Base-by-base conservation (phyloP, 1,140 invertebrate species). In the Drosophila kohkoa region DNA sequence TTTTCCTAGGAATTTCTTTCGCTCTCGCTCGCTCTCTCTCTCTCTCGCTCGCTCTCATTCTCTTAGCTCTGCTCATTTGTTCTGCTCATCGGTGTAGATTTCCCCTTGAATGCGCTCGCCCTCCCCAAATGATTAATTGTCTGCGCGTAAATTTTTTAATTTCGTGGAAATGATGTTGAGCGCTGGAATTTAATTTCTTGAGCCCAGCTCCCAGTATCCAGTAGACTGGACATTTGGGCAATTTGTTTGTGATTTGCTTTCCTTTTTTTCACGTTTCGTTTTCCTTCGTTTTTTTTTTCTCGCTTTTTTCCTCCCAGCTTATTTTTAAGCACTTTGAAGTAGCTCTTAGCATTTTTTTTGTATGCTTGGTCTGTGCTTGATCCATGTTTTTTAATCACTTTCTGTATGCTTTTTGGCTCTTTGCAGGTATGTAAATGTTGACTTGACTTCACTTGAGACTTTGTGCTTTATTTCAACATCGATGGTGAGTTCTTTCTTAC, bases 61-160 rank as follows among this genome's bases (percentile, higher is more conserved):
- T 25, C 20, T 25, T 25, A 25, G 20, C 20, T 25, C 6, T 46
- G 25, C 41, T 25, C 66, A 55, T 57, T 51, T 74, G 52, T 52
- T 38, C 15, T 43, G 48, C 45, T 59, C 66, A 67, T 35, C 30
- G 13, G 60, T 35, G 41, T 30, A 72, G 69, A 49, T 68, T 73
- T 55, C 55, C 46, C 57, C 51, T 58, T 43, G 32, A 57, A 77
- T 67, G 43, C 41, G 51, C 52, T 30, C 32, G 43, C 67, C 43
- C 67, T 54, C 43, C 16, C 52, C 49, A 89, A 20, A 25, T 89
- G 85, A 88, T 89, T 88, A 88, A 88, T 88, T 88, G 83, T 81
- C 80, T 81, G 76, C 82, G 81, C 85, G 85, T 88, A 89, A 80
- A 88, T 88, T 89, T 88, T 89, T 83, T 88, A 88, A 88, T 89